Evolutionary conservation across 2,888 invertebrate genomes (phyloP).

Genomic region (Standfussiana lucernea): DNA sequence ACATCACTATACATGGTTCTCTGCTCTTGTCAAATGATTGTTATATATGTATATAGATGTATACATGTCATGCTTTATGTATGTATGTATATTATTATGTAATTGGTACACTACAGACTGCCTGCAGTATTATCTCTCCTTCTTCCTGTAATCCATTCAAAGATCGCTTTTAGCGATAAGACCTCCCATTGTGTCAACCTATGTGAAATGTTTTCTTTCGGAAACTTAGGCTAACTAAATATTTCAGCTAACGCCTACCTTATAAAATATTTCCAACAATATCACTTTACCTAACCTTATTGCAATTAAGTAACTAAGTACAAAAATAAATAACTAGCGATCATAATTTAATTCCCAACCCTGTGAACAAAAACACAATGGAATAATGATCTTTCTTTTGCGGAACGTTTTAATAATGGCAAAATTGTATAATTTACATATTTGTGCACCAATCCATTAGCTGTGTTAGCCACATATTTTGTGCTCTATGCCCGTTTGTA

Average conservation of each 20-base stretch:
- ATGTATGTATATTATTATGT: background rate
- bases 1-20: background rate
- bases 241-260: background rate
- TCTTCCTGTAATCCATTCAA: background rate
- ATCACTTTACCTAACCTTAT: background rate
- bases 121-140: background rate
- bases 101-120: background rate
- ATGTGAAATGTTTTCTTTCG: background rate
- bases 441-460: conserved; percentile 81
- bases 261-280: background rate
- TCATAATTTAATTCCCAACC: conserved; percentile 66
- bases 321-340: background rate
- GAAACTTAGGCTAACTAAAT: background rate
- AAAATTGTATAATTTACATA: conserved; percentile 84
- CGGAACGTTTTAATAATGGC: conserved; percentile 81
- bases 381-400: conserved; percentile 80
- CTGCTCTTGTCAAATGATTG: background rate
- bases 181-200: background rate
- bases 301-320: background rate
- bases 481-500: conserved; percentile 51
- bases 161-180: background rate
- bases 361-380: conserved; percentile 71
- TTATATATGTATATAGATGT: too few species aligned
- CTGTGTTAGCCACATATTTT: conserved; percentile 72
- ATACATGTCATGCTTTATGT: too few species aligned